phyloP scores from a whole-genome alignment of 2,797 vertebrate genomes.

The Pteropus rufus region DNA sequence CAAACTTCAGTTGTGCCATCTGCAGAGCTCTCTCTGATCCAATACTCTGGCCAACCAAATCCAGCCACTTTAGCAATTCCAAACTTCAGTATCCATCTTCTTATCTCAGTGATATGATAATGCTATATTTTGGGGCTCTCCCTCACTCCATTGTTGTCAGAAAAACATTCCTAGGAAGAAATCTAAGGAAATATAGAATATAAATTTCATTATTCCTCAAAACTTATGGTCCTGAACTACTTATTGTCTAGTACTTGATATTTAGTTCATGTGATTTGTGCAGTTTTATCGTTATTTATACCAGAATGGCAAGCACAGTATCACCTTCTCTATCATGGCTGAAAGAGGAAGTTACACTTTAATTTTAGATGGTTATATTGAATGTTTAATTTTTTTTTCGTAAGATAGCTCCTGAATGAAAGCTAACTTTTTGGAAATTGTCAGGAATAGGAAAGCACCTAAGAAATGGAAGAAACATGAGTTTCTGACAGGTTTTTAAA shows the following conservation, averaged over 20 bases:
- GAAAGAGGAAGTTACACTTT: not conserved
- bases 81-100: not conserved
- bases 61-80: not conserved
- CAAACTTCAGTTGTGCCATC: not conserved
- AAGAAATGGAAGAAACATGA: not conserved
- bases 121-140: not conserved
- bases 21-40: not conserved
- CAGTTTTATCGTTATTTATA: not conserved
- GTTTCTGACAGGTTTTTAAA: slow-evolving; percentile 28
- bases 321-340: not conserved
- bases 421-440: not conserved
- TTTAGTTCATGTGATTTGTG: not conserved
- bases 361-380: slow-evolving; percentile 2
- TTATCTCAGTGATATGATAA: not conserved
- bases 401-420: not conserved
- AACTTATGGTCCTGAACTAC: not conserved
- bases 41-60: not conserved
- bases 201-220: not conserved
- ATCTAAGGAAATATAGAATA: not conserved
- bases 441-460: not conserved
- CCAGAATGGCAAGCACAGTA: not conserved
- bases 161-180: not conserved
- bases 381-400: slow-evolving; percentile 29
- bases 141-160: not conserved
- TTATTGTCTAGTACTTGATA: not conserved